Conservation (phyloP, 2,113 vertebrate genomes). For the Petaurus breviceps region DNA sequence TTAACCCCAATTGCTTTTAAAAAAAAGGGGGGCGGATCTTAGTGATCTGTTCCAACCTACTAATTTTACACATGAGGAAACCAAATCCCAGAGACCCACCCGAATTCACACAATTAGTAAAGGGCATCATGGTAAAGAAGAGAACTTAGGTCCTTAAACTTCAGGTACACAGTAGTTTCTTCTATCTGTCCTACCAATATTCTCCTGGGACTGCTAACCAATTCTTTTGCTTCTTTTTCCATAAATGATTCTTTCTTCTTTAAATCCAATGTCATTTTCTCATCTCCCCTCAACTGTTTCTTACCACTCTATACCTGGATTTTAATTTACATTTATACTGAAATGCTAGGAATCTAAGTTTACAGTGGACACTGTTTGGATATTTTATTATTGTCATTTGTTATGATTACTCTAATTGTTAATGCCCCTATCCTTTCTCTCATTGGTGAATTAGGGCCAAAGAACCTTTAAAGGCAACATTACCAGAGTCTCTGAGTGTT, state of each 20-base stretch:
- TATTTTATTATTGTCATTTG: slow-evolving; percentile 42
- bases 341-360: slow-evolving; percentile 19
- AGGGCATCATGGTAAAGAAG: not conserved
- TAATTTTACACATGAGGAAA: not conserved
- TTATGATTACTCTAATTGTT: slow-evolving; percentile 25
- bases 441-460: slow-evolving; percentile 27
- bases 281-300: not conserved
- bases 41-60: not conserved
- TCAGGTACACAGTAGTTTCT: not conserved
- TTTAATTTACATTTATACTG: slow-evolving; percentile 46
- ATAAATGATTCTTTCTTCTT: not conserved
- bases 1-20: too few relatives aligned
- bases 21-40: too few relatives aligned
- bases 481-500: not conserved
- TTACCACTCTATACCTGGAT: slow-evolving; percentile 22
- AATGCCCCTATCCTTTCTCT: slow-evolving; percentile 7
- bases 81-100: not conserved
- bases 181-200: not conserved
- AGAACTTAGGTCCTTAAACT: not conserved
- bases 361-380: slow-evolving; percentile 27
- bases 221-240: slow-evolving; percentile 33
- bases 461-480: slow-evolving; percentile 47
- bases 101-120: not conserved
- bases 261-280: not conserved
- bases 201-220: not conserved